Base-by-base conservation (phyloP, 2,888 invertebrate genomes). In the Pollenia amentaria region DNA sequence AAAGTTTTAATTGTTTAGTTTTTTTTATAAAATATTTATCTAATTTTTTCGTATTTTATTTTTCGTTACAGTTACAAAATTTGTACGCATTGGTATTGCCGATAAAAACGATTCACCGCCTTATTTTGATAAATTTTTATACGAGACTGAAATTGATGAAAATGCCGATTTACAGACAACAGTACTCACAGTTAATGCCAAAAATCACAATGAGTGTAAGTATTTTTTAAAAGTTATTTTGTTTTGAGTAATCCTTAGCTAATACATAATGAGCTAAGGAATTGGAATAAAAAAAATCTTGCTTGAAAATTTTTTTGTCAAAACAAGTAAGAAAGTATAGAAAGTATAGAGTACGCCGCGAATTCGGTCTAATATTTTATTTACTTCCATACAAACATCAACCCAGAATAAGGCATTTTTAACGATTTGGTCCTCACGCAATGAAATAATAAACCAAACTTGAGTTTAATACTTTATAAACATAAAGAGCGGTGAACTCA, bases 91-190 rank as follows among this genome's bases (percentile, higher is more conserved):
- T 94, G 98, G 98, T 91, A 98, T 99, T 93, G 98, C 98, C 90
- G 99, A 99, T 95, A 98, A 98, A 95, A 99, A 99, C 96, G 99
- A 99, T 95, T 99, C 99, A 94, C 98, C 98, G 88, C 99, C 99
- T 90, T 98, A 97, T 94, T 99, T 99, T 95, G 98, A 98, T 95
- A 98, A 98, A 94, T 97, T 97, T 92, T 95, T 98, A 91, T 98
- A 98, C 94, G 97, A 98, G 94, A 98, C 99, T 92, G 98, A 98
- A 94, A 98, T 99, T 92, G 98, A 98, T 94, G 99, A 98, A 93
- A 98, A 98, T 96, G 98, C 98, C 94, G 98, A 98, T 93, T 97
- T 98, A 92, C 98, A 98, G 92, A 98, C 98, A 94, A 98, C 98
- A 87, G 98, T 98, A 64, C 97, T 99, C 94, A 98, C 98, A 90